These are phyloP conservation scores for Amphimedon queenslandica DNA, from an alignment of 37 sponge, comb jelly and placozoan genomes.

Conservation along the genomic window DNA sequence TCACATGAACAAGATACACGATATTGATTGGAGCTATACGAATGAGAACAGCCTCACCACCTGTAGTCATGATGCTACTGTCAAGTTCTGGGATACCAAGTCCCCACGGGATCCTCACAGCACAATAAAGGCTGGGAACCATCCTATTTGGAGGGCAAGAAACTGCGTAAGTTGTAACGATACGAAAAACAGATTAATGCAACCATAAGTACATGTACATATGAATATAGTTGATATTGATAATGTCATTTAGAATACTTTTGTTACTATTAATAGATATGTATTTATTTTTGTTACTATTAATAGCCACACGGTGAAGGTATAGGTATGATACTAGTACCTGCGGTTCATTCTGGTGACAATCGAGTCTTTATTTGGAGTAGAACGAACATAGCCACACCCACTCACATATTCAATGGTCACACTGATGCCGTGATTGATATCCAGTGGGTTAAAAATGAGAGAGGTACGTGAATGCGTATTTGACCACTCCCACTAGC, in stretches of 20 bases:
- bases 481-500: no score
- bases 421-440: conserved; percentile 51
- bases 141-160: conserved; percentile 66
- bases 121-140: conserved; percentile 45
- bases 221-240: no score
- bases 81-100: conserved; percentile 70
- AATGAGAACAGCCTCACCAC: conserved; percentile 51
- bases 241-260: no score
- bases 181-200: background rate
- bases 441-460: conserved; percentile 47
- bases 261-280: background rate
- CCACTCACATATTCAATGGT: conserved; percentile 42
- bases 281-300: background rate
- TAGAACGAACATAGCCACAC: conserved; percentile 20
- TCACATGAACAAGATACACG: conserved; percentile 76
- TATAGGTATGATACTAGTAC: conserved; percentile 56
- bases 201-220: background rate
- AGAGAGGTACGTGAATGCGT: conserved; percentile 14
- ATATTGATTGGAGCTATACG: conserved; percentile 65
- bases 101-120: conserved; percentile 37
- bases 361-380: conserved; percentile 62
- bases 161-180: conserved; percentile 46
- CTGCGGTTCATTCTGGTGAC: conserved; percentile 61
- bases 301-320: conserved; percentile 63
- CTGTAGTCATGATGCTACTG: conserved; percentile 78